Conservation (phyloP, 2,113 vertebrate genomes). For the Meleagris gallopavo region DNA sequence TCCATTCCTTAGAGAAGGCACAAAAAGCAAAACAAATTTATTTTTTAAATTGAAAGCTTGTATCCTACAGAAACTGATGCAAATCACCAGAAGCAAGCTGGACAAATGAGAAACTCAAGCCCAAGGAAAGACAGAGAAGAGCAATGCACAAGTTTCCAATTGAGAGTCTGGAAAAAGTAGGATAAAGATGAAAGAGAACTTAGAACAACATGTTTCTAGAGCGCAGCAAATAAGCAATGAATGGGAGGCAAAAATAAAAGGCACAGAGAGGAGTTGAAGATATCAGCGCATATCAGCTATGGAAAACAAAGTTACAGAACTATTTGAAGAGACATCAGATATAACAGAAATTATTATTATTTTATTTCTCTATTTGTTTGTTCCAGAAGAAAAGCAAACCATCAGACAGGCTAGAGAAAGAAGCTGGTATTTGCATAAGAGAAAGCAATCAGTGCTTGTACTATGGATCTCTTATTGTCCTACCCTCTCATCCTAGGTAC, state of each 20-base stretch:
- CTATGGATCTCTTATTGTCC: not conserved
- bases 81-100: not conserved
- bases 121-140: not conserved
- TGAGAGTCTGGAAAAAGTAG: not conserved
- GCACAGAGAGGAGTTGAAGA: not conserved
- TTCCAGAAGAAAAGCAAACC: not conserved
- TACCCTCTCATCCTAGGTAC: not conserved
- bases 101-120: conserved; percentile 1
- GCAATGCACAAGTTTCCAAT: not conserved
- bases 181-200: conserved; percentile 4
- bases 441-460: not conserved
- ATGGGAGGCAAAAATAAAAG: not conserved
- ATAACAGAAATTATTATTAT: not conserved
- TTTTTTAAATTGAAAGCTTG: not conserved
- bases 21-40: not conserved
- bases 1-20: not conserved
- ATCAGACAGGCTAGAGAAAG: not conserved
- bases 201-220: not conserved
- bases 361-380: not conserved
- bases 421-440: not conserved
- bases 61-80: not conserved
- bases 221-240: not conserved
- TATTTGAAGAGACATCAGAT: not conserved
- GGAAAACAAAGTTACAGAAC: not conserved
- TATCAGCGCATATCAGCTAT: not conserved